Evolutionary conservation across 2,113 vertebrate genomes (phyloP).

Genomic region (Chunga burmeisteri): DNA sequence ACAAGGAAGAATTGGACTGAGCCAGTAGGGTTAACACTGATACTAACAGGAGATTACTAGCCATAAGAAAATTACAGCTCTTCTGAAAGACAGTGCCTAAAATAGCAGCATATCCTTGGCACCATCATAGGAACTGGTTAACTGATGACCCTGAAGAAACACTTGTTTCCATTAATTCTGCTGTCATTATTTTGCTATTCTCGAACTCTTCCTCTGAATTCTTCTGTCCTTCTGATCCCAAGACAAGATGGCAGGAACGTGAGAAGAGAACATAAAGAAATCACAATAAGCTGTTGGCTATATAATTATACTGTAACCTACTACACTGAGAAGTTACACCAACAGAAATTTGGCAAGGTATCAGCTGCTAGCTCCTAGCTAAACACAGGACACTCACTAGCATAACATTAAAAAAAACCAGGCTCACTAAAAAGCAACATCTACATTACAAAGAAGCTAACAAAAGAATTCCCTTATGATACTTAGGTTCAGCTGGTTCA

Average conservation of each 20-base stretch:
- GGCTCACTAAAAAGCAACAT: conserved; percentile 51
- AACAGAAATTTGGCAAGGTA: conserved; percentile 38
- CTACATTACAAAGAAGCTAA: conserved; percentile 52
- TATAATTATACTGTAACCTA: conserved; percentile 40
- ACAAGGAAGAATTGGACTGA: conserved; percentile 51
- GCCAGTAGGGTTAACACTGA: conserved; percentile 17
- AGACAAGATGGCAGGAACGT: conserved; percentile 26
- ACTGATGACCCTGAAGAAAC: conserved; percentile 47
- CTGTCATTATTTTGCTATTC: background rate
- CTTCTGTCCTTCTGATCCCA: conserved; percentile 18
- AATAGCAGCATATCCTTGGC: conserved; percentile 9
- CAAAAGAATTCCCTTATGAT: conserved; percentile 48
- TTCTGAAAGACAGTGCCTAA: conserved; percentile 48
- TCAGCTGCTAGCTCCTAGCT: conserved; percentile 2
- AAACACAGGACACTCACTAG: conserved; percentile 49
- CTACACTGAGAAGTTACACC: conserved; percentile 55
- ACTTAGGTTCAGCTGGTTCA: conserved; percentile 55
- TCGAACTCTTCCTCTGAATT: conserved; percentile 41
- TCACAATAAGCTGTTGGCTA: conserved; percentile 19
- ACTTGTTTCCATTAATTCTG: background rate
- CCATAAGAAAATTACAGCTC: conserved; percentile 40
- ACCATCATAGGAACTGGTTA: conserved; percentile 29
- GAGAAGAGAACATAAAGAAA: conserved; percentile 38
- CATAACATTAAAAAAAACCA: background rate
- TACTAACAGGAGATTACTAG: conserved; percentile 41